Evolutionary conservation across 2,797 vertebrate species (phyloP).

Genomic region (Melanotaenia pygmaea): DNA sequence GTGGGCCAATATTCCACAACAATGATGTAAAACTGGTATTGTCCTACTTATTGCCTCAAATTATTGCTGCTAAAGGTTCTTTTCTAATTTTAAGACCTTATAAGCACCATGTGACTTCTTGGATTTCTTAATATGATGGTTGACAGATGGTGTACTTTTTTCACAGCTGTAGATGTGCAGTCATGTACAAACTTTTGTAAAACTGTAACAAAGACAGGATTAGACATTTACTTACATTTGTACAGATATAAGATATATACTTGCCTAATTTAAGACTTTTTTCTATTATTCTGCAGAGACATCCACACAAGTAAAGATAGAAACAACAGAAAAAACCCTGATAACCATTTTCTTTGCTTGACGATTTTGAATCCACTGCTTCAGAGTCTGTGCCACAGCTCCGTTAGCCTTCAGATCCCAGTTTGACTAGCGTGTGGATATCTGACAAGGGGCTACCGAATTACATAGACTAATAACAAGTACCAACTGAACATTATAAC

Average conservation of each 20-base stretch:
- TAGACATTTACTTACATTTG: no score
- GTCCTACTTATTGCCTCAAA: neutral
- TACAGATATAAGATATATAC: no score
- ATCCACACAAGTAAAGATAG: neutral
- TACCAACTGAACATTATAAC: neutral
- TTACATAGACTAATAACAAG: neutral
- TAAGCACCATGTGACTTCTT: neutral
- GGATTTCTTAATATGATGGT: neutral
- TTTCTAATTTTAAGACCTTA: no score
- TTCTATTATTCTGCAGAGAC: neutral
- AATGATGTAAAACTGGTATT: no score
- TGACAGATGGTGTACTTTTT: neutral
- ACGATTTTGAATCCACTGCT: neutral
- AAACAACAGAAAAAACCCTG: neutral
- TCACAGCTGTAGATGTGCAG: neutral
- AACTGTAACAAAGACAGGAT: neutral
- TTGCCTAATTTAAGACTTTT: no score
- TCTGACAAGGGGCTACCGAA: no score
- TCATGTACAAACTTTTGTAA: neutral
- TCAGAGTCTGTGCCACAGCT: neutral
- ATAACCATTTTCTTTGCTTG: neutral
- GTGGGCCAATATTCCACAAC: no score
- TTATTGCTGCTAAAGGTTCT: neutral
- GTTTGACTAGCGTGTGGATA: neutral
- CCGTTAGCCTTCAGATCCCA: neutral